Percentiles rank a stretch among this genome's conserved stretches.
phyloP scores from a whole-genome alignment of 1,140 invertebrate genomes.

The Calliopsis andreniformis region DNA sequence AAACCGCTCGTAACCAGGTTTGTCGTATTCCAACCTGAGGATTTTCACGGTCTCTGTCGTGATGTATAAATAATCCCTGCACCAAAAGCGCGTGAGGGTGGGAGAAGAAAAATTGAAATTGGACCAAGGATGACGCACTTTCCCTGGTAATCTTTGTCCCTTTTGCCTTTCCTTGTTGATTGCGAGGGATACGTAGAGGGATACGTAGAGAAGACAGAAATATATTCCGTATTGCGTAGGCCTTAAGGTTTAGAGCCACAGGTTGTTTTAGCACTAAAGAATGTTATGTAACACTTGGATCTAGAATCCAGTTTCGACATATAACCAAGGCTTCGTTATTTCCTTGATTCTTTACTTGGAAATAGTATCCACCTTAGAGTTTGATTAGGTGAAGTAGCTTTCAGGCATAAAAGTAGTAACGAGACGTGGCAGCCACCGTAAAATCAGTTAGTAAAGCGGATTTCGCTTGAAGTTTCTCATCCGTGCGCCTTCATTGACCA shows the following conservation, averaged over 20 bases:
- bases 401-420: too few relatives aligned
- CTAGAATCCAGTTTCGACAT: too few relatives aligned
- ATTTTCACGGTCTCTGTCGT: constrained; percentile 29
- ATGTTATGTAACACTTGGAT: too few relatives aligned
- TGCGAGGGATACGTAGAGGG: too few relatives aligned
- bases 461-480: not conserved
- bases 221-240: too few relatives aligned
- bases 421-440: not conserved
- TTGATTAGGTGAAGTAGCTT: too few relatives aligned
- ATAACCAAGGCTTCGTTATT: too few relatives aligned
- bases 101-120: not conserved
- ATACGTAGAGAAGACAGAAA: too few relatives aligned
- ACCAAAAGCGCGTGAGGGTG: not conserved
- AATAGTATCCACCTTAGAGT: too few relatives aligned
- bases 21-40: constrained; percentile 29
- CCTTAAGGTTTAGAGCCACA: too few relatives aligned
- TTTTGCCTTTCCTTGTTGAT: not conserved
- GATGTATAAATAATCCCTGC: constrained; percentile 24
- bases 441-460: not conserved
- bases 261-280: too few relatives aligned
- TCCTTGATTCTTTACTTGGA: too few relatives aligned
- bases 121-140: not conserved
- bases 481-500: not conserved
- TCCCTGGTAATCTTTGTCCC: not conserved
- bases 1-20: constrained; percentile 63